Evolutionary conservation across 1,140 invertebrate species (phyloP), one percentile per base, ranked within the genome.

Genomic region (Neocloeon triangulifer): DNA sequence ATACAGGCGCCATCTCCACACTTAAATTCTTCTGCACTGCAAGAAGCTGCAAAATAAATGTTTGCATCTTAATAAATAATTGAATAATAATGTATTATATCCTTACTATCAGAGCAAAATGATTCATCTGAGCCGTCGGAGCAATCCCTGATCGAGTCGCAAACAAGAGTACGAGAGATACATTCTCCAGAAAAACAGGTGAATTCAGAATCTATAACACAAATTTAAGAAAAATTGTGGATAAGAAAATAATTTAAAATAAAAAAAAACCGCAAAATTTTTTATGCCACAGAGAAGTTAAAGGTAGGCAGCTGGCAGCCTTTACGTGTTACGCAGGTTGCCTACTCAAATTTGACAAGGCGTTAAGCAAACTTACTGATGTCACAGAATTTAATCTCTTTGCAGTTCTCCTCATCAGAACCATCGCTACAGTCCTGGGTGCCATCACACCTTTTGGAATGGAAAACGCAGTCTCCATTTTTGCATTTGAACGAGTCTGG

Each of bases 1-100:
- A 82, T 64, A 47, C 79, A 84, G 31, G 64, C 63, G 21, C 70
- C 61, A 36, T 71, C 73, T 4, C 51, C 55, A 47, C 79, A 85
- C 19, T 64, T 60, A 46, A 62, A 66, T 38, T 59, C 53, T 32
- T 48, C 45, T 9, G 2, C 19, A 16, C 27, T 29, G 19, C 27
- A 29, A 16, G n/a, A n/a, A n/a, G n/a, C n/a, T n/a, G n/a, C n/a
- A n/a, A n/a, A n/a, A n/a, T n/a, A n/a, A n/a, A n/a, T n/a, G n/a
- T n/a, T n/a, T n/a, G n/a, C n/a, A n/a, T n/a, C n/a, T n/a, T n/a
- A n/a, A n/a, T 8, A 8, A 23, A n/a, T n/a, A 23, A 23, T 23
- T 23, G 21, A 8, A 23, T 8, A 8, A 23, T 23, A 8, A 23
- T 23, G 21, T 23, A 8, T 23, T 8, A 23, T n/a, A 23, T 23